Conservation (phyloP, 2,113 vertebrate species). For the Eurypyga helias region DNA sequence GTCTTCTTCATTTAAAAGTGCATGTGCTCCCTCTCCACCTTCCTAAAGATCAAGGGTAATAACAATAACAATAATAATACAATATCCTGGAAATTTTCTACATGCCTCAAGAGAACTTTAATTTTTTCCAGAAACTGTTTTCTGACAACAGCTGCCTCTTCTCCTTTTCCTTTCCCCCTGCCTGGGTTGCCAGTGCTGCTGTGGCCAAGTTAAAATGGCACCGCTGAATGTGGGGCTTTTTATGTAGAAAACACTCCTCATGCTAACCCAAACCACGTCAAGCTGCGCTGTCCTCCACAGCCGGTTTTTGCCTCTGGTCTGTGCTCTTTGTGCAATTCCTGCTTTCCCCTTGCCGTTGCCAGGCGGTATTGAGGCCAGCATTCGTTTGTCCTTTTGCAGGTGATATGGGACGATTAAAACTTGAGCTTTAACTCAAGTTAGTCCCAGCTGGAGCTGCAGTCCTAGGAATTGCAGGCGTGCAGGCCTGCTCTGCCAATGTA, state of each 20-base stretch:
- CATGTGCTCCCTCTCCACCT: not conserved
- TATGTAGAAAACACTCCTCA: not conserved
- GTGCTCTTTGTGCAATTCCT: not conserved
- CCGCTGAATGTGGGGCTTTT: not conserved
- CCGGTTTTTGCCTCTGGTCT: not conserved
- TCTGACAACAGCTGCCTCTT: not conserved
- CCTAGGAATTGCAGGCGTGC: not conserved
- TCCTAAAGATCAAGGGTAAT: constrained; percentile 41
- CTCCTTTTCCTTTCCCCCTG: not conserved
- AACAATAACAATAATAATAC: constrained; percentile 19
- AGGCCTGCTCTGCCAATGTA: too few relatives aligned
- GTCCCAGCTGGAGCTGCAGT: not conserved
- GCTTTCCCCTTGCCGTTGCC: not conserved
- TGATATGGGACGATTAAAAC: not conserved
- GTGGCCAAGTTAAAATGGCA: not conserved
- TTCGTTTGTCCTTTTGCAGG: not conserved
- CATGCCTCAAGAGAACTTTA: constrained; percentile 28
- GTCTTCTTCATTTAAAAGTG: constrained; percentile 12
- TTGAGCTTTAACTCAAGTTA: not conserved
- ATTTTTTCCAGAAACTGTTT: constrained; percentile 42
- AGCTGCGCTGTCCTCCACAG: not conserved
- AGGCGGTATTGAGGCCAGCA: accelerated
- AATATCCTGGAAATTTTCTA: constrained; percentile 18
- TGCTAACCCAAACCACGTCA: not conserved
- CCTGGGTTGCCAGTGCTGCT: not conserved